Evolutionary conservation across 2,888 invertebrate genomes (phyloP).

Genomic region (Erebia epiphron): DNA sequence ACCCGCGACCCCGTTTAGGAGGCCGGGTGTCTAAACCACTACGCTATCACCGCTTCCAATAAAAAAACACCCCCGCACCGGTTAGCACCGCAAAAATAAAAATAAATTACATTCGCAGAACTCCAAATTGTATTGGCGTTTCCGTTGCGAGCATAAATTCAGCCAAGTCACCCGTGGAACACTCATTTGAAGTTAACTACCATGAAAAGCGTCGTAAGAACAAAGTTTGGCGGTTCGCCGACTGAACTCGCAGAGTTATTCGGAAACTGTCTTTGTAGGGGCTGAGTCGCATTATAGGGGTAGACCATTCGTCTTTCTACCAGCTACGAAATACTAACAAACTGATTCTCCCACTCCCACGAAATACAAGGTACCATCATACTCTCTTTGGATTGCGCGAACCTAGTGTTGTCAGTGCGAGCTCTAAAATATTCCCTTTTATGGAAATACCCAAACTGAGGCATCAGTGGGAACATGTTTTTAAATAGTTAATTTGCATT

Average conservation of each 20-base stretch:
- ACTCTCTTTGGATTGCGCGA: no score
- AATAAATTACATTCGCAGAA: slow-evolving; percentile 1
- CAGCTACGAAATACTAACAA: not conserved
- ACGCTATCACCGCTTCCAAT: no score
- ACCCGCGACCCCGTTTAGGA: no score
- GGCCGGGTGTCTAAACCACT: no score
- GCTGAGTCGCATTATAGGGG: not conserved
- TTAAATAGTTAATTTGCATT: no score
- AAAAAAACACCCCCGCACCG: no score
- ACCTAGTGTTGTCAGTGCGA: no score
- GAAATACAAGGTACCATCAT: no score
- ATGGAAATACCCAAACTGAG: no score
- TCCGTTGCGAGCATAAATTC: slow-evolving; percentile 50
- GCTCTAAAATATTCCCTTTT: no score
- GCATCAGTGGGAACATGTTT: no score
- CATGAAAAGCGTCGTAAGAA: slow-evolving; percentile 58
- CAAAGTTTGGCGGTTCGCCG: slow-evolving; percentile 59
- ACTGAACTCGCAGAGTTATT: slow-evolving; percentile 45
- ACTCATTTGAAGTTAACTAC: slow-evolving; percentile 61
- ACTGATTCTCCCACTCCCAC: no score
- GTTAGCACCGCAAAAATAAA: not conserved
- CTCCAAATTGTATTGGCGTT: slow-evolving; percentile 43
- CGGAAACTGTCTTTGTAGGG: slow-evolving; percentile 43
- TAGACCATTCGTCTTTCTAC: slow-evolving; percentile 12
- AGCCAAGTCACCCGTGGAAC: slow-evolving; percentile 63